Conservation (phyloP, 2,113 vertebrate species). For the Lanius collurio region DNA sequence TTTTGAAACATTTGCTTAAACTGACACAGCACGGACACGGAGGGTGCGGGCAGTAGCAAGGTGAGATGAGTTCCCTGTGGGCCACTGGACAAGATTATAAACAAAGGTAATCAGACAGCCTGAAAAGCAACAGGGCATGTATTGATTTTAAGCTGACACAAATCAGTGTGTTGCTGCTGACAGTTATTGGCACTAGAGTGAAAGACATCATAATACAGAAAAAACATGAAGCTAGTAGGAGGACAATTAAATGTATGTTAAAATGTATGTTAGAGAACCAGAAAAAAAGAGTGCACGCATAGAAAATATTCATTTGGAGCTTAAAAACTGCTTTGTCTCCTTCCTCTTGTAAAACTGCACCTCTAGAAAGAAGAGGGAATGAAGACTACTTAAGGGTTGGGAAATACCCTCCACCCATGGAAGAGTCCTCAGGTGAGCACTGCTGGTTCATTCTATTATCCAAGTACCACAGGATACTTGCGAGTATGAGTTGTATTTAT, state of each 20-base stretch:
- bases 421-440: accelerated
- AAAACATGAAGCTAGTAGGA: neutral
- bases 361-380: neutral
- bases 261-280: neutral
- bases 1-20: neutral
- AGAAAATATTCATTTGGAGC: neutral
- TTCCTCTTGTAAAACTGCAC: neutral
- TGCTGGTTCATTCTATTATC: neutral
- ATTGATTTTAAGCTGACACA: neutral
- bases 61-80: neutral
- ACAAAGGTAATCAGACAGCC: neutral
- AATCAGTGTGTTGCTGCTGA: neutral
- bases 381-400: neutral
- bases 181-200: neutral
- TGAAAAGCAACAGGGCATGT: neutral
- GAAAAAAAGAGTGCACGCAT: neutral
- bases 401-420: neutral
- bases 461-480: neutral
- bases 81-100: neutral
- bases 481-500: neutral
- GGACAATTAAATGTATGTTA: neutral
- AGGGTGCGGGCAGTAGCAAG: accelerated
- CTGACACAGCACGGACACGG: accelerated
- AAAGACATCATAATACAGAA: neutral
- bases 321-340: neutral